phyloP scores from a whole-genome alignment of 1,140 invertebrate species.

The Stenopsyche tienmushanensis region DNA sequence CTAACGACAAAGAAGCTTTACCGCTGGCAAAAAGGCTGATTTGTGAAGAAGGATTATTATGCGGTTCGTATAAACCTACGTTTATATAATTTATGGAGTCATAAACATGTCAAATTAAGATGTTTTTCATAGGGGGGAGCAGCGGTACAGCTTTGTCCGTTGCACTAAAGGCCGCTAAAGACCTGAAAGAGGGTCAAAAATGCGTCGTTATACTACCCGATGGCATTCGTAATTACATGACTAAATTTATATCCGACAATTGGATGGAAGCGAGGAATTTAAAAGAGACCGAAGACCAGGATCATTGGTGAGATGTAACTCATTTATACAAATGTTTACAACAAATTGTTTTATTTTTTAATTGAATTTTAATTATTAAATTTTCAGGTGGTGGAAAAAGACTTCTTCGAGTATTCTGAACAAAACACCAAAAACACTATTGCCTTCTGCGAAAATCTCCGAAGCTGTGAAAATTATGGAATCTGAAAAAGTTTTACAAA shows the following conservation, averaged over 20 bases:
- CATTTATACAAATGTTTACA: no score
- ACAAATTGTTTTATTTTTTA: no score
- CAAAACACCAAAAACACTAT: constrained; percentile 59
- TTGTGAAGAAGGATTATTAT: constrained; percentile 88
- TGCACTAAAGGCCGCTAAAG: constrained; percentile 78
- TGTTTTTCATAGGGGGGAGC: constrained; percentile 83
- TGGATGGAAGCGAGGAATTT: constrained; percentile 92
- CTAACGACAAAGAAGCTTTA: constrained; percentile 78
- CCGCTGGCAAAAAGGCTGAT: constrained; percentile 85
- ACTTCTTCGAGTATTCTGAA: constrained; percentile 64
- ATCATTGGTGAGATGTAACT: constrained; percentile 56
- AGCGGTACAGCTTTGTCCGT: constrained; percentile 83
- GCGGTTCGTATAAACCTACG: no score
- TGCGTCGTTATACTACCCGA: constrained; percentile 93
- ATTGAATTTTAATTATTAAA: constrained; percentile 2
- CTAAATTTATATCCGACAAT: constrained; percentile 92
- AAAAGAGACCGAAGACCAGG: constrained; percentile 53
- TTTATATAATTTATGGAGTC: no score
- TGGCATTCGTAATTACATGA: constrained; percentile 97
- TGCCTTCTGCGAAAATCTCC: constrained; percentile 61
- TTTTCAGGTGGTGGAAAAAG: constrained; percentile 71
- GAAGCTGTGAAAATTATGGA: constrained; percentile 71
- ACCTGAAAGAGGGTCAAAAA: constrained; percentile 77
- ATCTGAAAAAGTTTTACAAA: constrained; percentile 65
- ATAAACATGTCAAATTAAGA: no score